These are phyloP conservation scores for Mirounga angustirostris DNA, from an alignment of 2,113 vertebrate genomes.

Conservation along the genomic window DNA sequence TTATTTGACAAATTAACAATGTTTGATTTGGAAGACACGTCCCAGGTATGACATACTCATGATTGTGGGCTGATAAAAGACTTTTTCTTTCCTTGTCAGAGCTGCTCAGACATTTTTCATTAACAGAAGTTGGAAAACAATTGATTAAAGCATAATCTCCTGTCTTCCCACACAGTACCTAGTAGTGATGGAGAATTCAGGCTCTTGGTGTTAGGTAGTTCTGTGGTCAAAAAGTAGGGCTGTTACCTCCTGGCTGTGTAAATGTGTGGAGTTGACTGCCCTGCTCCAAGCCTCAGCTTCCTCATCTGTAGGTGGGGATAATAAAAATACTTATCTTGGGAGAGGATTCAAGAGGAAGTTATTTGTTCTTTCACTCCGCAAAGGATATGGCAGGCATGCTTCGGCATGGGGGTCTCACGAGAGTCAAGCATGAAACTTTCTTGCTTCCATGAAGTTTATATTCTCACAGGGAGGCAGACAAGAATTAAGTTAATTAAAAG, in stretches of 20 bases:
- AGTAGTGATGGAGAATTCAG: neutral
- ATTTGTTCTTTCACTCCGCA: neutral
- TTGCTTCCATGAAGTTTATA: neutral
- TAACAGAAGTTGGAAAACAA: slow-evolving; percentile 71
- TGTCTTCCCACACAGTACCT: slow-evolving; percentile 48
- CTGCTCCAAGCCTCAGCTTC: neutral
- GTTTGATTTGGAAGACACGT: slow-evolving; percentile 19
- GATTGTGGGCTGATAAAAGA: slow-evolving; percentile 56
- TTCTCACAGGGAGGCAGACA: neutral
- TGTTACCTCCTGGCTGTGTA: neutral
- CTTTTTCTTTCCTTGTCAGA: slow-evolving; percentile 50
- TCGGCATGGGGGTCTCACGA: neutral
- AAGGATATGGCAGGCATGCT: neutral
- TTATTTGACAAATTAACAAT: slow-evolving; percentile 12
- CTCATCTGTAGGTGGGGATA: neutral
- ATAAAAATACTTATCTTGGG: neutral
- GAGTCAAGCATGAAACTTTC: neutral
- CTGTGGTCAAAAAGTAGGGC: neutral
- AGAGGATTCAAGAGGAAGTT: neutral
- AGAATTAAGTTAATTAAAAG: neutral
- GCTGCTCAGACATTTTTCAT: slow-evolving; percentile 61
- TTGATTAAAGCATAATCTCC: slow-evolving; percentile 56
- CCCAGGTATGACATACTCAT: neutral
- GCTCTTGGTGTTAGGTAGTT: neutral
- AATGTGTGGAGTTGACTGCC: neutral